Evolutionary conservation across 2,797 vertebrate species (phyloP).

Genomic region (Geotrypetes seraphini): DNA sequence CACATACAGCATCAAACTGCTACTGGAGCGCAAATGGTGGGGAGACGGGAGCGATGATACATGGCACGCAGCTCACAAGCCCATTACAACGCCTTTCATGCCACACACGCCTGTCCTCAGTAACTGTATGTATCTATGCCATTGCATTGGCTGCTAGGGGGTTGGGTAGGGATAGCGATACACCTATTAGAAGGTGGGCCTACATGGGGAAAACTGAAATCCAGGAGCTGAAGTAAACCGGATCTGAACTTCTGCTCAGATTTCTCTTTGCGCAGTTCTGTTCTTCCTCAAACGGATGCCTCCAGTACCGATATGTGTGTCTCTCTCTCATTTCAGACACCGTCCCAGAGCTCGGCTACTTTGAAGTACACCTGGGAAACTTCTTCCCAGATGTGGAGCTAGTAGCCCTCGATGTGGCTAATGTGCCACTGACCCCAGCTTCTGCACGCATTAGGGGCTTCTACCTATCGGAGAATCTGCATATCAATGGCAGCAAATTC

Average conservation of each 20-base stretch:
- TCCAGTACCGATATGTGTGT: too few relatives aligned
- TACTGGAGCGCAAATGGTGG: conserved; percentile 7
- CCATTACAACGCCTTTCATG: neutral
- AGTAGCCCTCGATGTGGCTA: conserved; percentile 27
- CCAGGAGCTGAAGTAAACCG: too few relatives aligned
- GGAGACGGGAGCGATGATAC: conserved; percentile 8
- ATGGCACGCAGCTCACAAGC: conserved; percentile 1
- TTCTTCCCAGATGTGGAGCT: conserved; percentile 42
- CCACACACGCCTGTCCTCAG: neutral
- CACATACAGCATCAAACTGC: conserved; percentile 4
- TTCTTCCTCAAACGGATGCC: too few relatives aligned
- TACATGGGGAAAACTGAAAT: too few relatives aligned
- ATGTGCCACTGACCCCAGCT: neutral
- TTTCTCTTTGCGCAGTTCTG: too few relatives aligned
- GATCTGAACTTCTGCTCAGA: too few relatives aligned
- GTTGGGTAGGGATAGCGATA: too few relatives aligned
- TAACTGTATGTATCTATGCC: conserved; percentile 17
- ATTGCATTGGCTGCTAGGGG: too few relatives aligned
- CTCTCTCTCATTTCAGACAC: conserved; percentile 33
- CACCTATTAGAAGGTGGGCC: too few relatives aligned
- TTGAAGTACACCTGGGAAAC: conserved; percentile 39
- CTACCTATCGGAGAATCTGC: neutral
- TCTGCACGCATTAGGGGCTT: neutral
- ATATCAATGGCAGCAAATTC: conserved; percentile 27
- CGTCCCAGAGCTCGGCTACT: neutral